Evolutionary conservation across 2,888 invertebrate genomes (phyloP).

Genomic region (Pheosia gnoma): DNA sequence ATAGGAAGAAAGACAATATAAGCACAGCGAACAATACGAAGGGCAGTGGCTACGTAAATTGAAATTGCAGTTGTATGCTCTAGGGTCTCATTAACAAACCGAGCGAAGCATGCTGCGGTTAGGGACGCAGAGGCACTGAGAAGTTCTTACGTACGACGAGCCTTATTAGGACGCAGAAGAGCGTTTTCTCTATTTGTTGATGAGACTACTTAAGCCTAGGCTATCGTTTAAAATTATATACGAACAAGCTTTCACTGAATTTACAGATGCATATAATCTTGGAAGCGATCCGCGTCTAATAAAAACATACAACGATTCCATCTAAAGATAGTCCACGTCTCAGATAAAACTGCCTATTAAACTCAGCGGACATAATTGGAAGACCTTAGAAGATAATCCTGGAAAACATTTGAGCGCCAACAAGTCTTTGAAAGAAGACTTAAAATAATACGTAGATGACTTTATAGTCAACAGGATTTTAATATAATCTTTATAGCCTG

Average conservation of each 20-base stretch:
- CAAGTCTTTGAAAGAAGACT: constrained; percentile 24
- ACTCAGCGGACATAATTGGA: constrained; percentile 28
- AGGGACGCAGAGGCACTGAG: constrained; percentile 40
- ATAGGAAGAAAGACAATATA: constrained; percentile 13
- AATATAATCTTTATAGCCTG: constrained; percentile 24
- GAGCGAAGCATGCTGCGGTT: constrained; percentile 53
- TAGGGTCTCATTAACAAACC: constrained; percentile 62
- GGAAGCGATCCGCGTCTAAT: constrained; percentile 4
- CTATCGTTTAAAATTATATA: neutral
- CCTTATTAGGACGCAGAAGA: constrained; percentile 47
- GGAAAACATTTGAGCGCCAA: constrained; percentile 28
- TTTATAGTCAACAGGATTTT: constrained; percentile 15
- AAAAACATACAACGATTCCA: constrained; percentile 22
- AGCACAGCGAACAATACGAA: constrained; percentile 36
- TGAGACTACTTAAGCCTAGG: constrained; percentile 19
- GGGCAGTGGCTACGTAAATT: constrained; percentile 36
- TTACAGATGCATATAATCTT: neutral
- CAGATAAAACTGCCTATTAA: constrained; percentile 28
- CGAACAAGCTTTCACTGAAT: neutral
- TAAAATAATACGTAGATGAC: constrained; percentile 1
- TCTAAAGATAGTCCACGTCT: constrained; percentile 20
- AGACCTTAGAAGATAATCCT: constrained; percentile 17
- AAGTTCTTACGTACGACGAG: constrained; percentile 38
- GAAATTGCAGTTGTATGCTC: constrained; percentile 37
- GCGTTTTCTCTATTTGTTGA: constrained; percentile 32